phyloP scores from a whole-genome alignment of 2,113 vertebrate species.

The Dipodomys ordii region DNA sequence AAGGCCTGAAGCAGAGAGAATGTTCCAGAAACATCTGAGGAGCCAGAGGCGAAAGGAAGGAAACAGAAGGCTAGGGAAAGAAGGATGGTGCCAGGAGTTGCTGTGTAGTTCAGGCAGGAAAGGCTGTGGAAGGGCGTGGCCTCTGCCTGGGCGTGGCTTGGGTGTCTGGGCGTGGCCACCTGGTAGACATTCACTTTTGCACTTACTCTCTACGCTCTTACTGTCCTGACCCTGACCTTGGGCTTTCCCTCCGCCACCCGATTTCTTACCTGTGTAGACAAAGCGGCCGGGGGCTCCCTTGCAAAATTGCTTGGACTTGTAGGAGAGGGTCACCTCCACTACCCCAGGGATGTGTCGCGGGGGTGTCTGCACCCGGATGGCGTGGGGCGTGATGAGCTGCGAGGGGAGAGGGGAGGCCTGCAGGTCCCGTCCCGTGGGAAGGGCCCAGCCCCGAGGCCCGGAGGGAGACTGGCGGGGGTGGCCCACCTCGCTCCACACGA shows the following conservation, averaged over 20 bases:
- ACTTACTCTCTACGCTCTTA: too few relatives aligned
- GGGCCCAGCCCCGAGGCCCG: neutral
- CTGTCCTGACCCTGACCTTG: accelerated
- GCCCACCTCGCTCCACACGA: constrained; percentile 97
- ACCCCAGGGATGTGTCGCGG: constrained; percentile 93
- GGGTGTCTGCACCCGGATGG: constrained; percentile 93
- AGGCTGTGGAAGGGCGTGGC: accelerated
- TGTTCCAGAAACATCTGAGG: neutral
- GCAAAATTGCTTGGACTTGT: constrained; percentile 94
- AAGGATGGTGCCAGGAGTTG: accelerated
- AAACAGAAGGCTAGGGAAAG: neutral
- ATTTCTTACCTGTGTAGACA: constrained; percentile 91
- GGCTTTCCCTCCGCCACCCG: neutral
- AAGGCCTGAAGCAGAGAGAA: neutral
- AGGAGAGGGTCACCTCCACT: constrained; percentile 93
- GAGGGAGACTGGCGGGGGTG: constrained; percentile 24
- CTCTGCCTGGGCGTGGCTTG: neutral
- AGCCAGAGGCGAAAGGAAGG: neutral
- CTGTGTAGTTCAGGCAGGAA: neutral
- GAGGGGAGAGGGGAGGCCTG: constrained; percentile 62
- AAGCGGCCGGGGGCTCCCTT: constrained; percentile 92
- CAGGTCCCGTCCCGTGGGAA: constrained; percentile 11
- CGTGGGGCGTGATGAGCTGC: constrained; percentile 93
- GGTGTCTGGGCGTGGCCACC: too few relatives aligned
- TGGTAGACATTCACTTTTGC: accelerated